Conservation (phyloP, 1,140 invertebrate genomes). For the Lucilia sericata region DNA sequence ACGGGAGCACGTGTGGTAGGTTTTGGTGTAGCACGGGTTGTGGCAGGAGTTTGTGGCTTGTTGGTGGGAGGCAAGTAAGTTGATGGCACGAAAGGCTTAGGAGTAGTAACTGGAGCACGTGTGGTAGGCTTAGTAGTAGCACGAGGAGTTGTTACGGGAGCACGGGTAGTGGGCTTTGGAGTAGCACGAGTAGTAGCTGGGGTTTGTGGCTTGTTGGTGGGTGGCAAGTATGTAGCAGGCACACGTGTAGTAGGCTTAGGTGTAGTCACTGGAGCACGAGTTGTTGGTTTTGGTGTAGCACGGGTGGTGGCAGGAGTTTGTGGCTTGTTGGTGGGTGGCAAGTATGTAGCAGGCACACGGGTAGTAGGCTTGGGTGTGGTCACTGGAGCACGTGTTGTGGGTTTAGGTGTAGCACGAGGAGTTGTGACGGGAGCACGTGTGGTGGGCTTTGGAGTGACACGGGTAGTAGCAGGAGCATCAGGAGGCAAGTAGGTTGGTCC, state of each 20-base stretch:
- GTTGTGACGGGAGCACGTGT: conserved; percentile 42
- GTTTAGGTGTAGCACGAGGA: too few species aligned
- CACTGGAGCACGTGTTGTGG: conserved; percentile 34
- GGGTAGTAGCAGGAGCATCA: conserved; percentile 46
- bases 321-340: conserved; percentile 48
- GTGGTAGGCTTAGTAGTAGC: conserved; percentile 51
- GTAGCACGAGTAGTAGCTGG: conserved; percentile 45
- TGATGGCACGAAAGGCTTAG: conserved; percentile 48
- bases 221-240: conserved; percentile 49
- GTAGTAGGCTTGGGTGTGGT: conserved; percentile 37
- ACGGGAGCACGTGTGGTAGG: conserved; percentile 37
- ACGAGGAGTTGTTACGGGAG: too few species aligned
- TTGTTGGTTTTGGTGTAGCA: conserved; percentile 20
- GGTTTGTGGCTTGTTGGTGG: conserved; percentile 47
- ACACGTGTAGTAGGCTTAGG: conserved; percentile 48
- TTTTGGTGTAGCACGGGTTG: conserved; percentile 46
- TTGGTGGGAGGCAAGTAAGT: conserved; percentile 50
- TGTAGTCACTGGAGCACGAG: conserved; percentile 38
- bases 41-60: conserved; percentile 46
- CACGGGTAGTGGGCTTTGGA: conserved; percentile 56
- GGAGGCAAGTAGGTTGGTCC: conserved; percentile 56
- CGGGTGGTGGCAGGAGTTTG: conserved; percentile 34
- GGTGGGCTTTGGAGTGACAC: conserved; percentile 44
- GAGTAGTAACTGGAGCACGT: conserved; percentile 47
- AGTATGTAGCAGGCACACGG: conserved; percentile 42